phyloP scores from a whole-genome alignment of 1,140 invertebrate genomes.

The Penaeus japonicus region DNA sequence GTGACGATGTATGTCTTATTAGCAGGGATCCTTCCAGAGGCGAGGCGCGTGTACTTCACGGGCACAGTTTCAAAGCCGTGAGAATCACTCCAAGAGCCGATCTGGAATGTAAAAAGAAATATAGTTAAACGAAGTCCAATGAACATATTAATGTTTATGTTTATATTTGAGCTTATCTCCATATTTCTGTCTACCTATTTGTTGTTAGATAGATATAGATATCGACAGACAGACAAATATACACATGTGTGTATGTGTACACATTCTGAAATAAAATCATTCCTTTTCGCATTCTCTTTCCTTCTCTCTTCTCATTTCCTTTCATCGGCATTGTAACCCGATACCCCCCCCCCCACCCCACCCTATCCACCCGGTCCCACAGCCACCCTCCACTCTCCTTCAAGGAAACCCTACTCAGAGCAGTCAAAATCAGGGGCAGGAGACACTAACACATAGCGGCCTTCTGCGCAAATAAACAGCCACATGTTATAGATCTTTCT shows the following conservation, averaged over 20 bases:
- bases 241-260: background rate
- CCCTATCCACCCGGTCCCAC: no score
- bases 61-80: constrained; percentile 79
- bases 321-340: no score
- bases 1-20: constrained; percentile 93
- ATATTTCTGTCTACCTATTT: background rate
- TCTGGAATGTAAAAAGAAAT: constrained; percentile 68
- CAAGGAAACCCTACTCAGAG: no score
- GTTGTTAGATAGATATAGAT: background rate
- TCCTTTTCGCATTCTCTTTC: no score
- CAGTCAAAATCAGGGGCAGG: no score
- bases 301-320: no score
- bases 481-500: no score
- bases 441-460: no score
- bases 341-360: no score
- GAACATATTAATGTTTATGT: background rate
- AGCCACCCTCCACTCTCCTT: no score
- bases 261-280: background rate
- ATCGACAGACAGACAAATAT: background rate
- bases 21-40: constrained; percentile 67
- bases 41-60: constrained; percentile 79
- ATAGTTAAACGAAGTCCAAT: background rate
- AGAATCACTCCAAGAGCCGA: constrained; percentile 91
- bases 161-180: background rate
- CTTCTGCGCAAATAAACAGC: no score